Base-by-base conservation (phyloP, 2,888 invertebrate species). In the Molorchus minor region DNA sequence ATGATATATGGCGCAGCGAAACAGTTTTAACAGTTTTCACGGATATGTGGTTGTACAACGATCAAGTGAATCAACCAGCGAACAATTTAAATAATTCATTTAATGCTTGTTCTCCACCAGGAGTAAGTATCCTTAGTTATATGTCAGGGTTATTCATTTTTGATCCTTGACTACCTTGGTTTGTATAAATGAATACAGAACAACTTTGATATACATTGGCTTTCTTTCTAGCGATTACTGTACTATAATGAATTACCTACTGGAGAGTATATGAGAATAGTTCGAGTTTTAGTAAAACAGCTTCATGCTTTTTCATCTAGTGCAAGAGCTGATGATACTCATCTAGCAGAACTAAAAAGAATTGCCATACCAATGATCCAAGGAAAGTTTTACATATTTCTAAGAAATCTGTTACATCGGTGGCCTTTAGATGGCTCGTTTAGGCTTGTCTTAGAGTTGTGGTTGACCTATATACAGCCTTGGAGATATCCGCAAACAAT, bases 351-450 rank as follows among this genome's bases (percentile, higher is more conserved):
- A 57, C 82, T 96, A 43, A 88, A 87, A 76, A 85, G 79, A 72
- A 74, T 80, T 40, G 82, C 86, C 19, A 77, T 86, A 57, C 90
- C 91, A 35, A 88, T 92, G 72, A 86, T 94, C 73, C 93, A 93
- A 78, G 76, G 88, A 56, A 88, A 91, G 68, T 89, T 95, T 56
- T 95, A 95, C 77, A 85, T 87, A 15, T 96, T 96, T 76, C 82
- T 97, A 12, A 86, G 90, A 66, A 90, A 93, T 79, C 85, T 93
- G n/a, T 93, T 97, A 67, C 88, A 90, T 60, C 90, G 92, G 21
- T 97, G 96, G 96, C 97, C 97, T 0, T 81, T 96, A 46, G 96
- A 97, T 78, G 91, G 93, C 51, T 95, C 96, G 0, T 93, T 97
- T 77, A 85, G 93, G 67, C 85, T 96, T 63, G 94, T 97, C 4